phyloP scores from a whole-genome alignment of 2,797 vertebrate species.

The Gymnoscopelus microlampas region DNA sequence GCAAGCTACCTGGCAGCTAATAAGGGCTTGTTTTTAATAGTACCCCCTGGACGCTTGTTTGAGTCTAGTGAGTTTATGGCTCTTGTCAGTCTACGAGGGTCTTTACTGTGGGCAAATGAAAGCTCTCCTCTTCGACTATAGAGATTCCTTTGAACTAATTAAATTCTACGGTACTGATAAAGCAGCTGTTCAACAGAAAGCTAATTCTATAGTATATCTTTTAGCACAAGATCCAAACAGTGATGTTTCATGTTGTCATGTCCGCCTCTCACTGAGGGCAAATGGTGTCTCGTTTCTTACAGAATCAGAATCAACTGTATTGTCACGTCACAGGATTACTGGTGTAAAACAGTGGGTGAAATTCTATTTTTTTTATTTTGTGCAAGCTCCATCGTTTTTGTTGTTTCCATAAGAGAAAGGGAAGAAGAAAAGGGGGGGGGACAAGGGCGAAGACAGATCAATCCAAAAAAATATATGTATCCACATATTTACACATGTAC shows the following conservation, averaged over 20 bases:
- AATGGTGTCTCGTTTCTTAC: background rate
- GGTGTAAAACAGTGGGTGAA: too few relatives aligned
- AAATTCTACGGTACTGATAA: constrained; percentile 26
- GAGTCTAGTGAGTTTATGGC: constrained; percentile 15
- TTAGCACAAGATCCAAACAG: too few relatives aligned
- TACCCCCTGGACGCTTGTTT: background rate
- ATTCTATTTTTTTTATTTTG: too few relatives aligned
- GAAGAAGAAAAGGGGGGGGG: too few relatives aligned
- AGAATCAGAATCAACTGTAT: too few relatives aligned
- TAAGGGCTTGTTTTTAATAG: constrained; percentile 50
- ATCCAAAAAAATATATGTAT: too few relatives aligned
- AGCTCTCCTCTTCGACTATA: constrained; percentile 1
- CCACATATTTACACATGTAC: too few relatives aligned
- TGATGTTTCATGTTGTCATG: too few relatives aligned
- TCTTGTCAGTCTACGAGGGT: constrained; percentile 43
- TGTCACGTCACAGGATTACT: too few relatives aligned
- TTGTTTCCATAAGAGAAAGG: too few relatives aligned
- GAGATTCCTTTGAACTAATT: constrained; percentile 27
- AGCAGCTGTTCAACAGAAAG: constrained; percentile 21
- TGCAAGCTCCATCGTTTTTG: too few relatives aligned
- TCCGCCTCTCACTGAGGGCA: background rate
- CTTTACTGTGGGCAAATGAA: constrained; percentile 13
- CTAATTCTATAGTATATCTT: background rate
- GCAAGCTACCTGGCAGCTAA: constrained; percentile 22
- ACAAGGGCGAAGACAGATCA: too few relatives aligned